Evolutionary conservation across 2,888 invertebrate species (phyloP).

Genomic region (Pterobdella sp.): DNA sequence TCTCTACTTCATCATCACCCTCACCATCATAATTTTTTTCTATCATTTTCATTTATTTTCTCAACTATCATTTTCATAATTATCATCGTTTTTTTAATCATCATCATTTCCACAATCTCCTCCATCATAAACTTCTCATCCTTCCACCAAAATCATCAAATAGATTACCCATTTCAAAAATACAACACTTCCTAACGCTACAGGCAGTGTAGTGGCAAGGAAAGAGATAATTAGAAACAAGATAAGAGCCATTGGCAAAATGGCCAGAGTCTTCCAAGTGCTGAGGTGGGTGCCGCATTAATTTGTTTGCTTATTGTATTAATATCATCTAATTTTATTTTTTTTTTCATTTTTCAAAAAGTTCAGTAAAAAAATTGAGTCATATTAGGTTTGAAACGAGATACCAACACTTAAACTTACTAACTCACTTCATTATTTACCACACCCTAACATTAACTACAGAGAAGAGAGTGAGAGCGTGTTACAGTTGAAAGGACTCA

Average conservation of each 20-base stretch:
- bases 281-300: constrained; percentile 62
- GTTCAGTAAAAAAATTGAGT: no score
- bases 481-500: constrained; percentile 91
- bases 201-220: constrained; percentile 56
- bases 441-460: no score
- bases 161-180: neutral
- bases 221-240: constrained; percentile 99
- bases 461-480: constrained; percentile 99
- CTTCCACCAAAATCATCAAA: neutral
- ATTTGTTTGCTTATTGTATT: neutral
- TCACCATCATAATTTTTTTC: no score
- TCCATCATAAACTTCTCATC: neutral
- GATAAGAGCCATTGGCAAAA: constrained; percentile 98
- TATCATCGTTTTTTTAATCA: neutral
- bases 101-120: neutral
- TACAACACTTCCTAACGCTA: neutral
- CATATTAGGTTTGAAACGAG: no score
- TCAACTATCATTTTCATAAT: neutral
- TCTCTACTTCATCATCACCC: no score
- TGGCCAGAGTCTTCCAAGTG: constrained; percentile 98
- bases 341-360: neutral
- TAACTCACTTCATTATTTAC: no score
- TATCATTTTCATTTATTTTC: no score
- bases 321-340: neutral
- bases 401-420: no score